Evolutionary conservation across 2,888 invertebrate species (phyloP), one percentile per base, ranked within the genome.

Genomic region (Melolontha melolontha): DNA sequence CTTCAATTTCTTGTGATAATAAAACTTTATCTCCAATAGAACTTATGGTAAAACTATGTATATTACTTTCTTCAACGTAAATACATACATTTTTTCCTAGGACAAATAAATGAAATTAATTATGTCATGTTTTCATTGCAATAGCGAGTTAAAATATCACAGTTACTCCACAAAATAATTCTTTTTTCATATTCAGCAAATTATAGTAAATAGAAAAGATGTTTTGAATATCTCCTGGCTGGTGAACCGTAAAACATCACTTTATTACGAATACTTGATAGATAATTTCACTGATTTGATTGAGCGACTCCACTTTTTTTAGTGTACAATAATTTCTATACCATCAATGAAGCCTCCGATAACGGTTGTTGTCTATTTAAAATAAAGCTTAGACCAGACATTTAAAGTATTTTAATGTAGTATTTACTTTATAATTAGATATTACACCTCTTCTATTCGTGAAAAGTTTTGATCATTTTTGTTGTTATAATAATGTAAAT

Each of bases 231-330:
- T 39, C 54, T 54, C 54, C 40, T n/a, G 16, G 7, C 17, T 54
- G 12, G 5, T 12, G 40, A 54, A 54, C 40, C 54, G 40, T 40
- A 17, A 1, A 16, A 14, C 54, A 17, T 17, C 40, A 16, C 5
- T 5, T 40, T 54, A 16, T 5, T 40, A 40, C 40, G 2, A 40
- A n/a, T 17, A 16, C 4, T 54, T 39, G 34, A 34, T 34, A 5
- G 7, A 41, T 17, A 39, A 54, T 54, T 54, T 54, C 54, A 54
- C 40, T 54, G 40, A 40, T 17, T 54, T 40, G n/a, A 41, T 40
- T 54, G 40, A 40, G 39, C 40, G 40, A 54, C 16, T 54, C 54
- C 40, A 54, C 11, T 54, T 40, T 16, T 39, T 8, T 14, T 11
- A 40, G 1, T 44, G 44, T 11, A 54, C 41, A 54, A 40, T 54